A percentile compares a stretch with the other conserved stretches of the same genome.
phyloP scores from a whole-genome alignment of 2,888 invertebrate genomes.

The Archips xylosteana region DNA sequence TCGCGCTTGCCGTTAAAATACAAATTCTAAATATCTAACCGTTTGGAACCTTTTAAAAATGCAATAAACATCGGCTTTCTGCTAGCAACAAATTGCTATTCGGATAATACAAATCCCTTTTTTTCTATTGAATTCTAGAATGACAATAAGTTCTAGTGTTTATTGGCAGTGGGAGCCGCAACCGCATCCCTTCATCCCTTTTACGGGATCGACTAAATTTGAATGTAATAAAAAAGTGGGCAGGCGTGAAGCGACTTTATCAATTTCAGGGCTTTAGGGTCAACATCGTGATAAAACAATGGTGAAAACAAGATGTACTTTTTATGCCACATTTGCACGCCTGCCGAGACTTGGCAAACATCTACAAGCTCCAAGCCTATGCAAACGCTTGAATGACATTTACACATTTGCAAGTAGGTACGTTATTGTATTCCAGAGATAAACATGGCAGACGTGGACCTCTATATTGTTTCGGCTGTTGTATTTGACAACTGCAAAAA shows the following conservation, averaged over 20 bases:
- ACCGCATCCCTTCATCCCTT: slow-evolving; percentile 15
- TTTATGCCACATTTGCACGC: too few relatives aligned
- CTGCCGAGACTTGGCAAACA: too few relatives aligned
- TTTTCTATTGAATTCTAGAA: slow-evolving; percentile 19
- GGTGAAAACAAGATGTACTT: too few relatives aligned
- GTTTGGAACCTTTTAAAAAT: not conserved
- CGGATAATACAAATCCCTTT: slow-evolving; percentile 18
- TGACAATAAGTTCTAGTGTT: slow-evolving; percentile 26
- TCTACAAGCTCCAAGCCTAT: too few relatives aligned
- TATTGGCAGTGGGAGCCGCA: slow-evolving; percentile 9
- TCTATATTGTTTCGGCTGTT: too few relatives aligned
- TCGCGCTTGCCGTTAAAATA: too few relatives aligned
- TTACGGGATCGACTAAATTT: slow-evolving; percentile 26
- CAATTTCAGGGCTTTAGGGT: not conserved
- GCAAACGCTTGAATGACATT: too few relatives aligned
- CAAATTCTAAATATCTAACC: not conserved
- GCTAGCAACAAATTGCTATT: slow-evolving; percentile 15
- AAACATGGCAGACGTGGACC: too few relatives aligned
- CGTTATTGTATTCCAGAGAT: too few relatives aligned
- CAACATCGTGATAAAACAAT: too few relatives aligned
- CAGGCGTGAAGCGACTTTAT: not conserved
- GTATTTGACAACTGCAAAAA: too few relatives aligned
- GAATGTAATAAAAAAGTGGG: slow-evolving; percentile 25
- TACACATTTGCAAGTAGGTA: too few relatives aligned
- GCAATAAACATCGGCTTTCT: slow-evolving; percentile 4